These are phyloP conservation scores for Dendroctonus valens DNA, from an alignment of 1,140 invertebrate genomes.

Conservation along the genomic window DNA sequence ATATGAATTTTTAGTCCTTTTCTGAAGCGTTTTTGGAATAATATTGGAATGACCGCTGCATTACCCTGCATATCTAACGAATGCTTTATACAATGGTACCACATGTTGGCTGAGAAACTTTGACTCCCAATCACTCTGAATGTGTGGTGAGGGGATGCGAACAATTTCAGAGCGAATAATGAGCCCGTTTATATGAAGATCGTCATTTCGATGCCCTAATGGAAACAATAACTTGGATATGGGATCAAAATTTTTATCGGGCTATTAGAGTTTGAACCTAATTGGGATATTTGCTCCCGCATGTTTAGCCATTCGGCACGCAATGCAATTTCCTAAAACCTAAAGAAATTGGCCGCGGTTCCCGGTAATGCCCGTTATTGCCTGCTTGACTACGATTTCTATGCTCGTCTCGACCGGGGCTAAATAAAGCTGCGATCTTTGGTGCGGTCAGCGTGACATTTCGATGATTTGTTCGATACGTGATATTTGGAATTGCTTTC, in stretches of 20 bases:
- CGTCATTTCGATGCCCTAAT: background rate
- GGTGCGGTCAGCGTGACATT: slow-evolving; percentile 41
- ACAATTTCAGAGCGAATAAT: too few relatives aligned
- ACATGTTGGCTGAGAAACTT: too few relatives aligned
- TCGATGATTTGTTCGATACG: slow-evolving; percentile 48
- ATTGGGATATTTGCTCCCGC: slow-evolving; percentile 20
- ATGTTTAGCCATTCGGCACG: slow-evolving; percentile 20
- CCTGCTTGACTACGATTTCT: slow-evolving; percentile 48
- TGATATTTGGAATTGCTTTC: slow-evolving; percentile 34
- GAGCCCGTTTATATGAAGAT: background rate
- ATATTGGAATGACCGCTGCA: too few relatives aligned
- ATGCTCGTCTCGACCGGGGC: slow-evolving; percentile 43
- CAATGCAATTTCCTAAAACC: slow-evolving; percentile 38
- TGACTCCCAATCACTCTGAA: too few relatives aligned
- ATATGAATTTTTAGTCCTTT: too few relatives aligned
- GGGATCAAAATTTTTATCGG: slow-evolving; percentile 26
- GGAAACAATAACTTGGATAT: slow-evolving; percentile 26
- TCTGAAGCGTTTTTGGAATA: too few relatives aligned
- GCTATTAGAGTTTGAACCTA: slow-evolving; percentile 22
- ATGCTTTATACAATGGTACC: too few relatives aligned
- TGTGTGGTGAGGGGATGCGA: too few relatives aligned
- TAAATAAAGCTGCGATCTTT: slow-evolving; percentile 45
- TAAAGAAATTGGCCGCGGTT: slow-evolving; percentile 44
- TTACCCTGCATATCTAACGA: too few relatives aligned
- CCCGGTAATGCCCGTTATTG: slow-evolving; percentile 44